phyloP scores from a whole-genome alignment of 2,888 invertebrate species.

The Clunio marinus region DNA sequence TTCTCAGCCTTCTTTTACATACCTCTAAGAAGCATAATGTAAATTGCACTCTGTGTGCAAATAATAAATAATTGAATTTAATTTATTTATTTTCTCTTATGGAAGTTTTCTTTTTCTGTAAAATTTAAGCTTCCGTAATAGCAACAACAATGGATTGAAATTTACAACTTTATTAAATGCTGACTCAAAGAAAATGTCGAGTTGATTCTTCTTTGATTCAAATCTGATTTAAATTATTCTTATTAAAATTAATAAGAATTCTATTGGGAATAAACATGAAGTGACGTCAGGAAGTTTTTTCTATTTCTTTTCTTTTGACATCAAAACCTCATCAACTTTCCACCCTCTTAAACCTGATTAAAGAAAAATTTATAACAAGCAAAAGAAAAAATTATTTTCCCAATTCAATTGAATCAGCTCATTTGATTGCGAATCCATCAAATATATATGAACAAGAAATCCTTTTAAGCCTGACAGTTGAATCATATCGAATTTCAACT shows the following conservation, averaged over 20 bases:
- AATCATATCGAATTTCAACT: not conserved
- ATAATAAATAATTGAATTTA: slow-evolving; percentile 20
- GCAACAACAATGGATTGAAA: not conserved
- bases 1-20: not conserved
- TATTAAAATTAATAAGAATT: no score
- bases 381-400: no score
- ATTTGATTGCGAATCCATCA: not conserved
- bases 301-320: no score
- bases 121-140: no score
- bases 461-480: not conserved
- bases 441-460: not conserved
- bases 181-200: not conserved
- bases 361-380: no score
- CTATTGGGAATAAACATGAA: no score
- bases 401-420: no score
- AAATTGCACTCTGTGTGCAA: slow-evolving; percentile 31
- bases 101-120: no score
- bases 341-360: no score
- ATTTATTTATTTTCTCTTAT: not conserved
- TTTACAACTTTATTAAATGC: not conserved
- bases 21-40: slow-evolving; percentile 3
- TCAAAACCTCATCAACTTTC: no score
- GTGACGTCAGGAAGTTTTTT: no score
- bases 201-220: not conserved
- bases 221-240: no score